These are phyloP conservation scores for Diachasma alloeum DNA, from an alignment of 1,140 invertebrate species.

Conservation along the genomic window DNA sequence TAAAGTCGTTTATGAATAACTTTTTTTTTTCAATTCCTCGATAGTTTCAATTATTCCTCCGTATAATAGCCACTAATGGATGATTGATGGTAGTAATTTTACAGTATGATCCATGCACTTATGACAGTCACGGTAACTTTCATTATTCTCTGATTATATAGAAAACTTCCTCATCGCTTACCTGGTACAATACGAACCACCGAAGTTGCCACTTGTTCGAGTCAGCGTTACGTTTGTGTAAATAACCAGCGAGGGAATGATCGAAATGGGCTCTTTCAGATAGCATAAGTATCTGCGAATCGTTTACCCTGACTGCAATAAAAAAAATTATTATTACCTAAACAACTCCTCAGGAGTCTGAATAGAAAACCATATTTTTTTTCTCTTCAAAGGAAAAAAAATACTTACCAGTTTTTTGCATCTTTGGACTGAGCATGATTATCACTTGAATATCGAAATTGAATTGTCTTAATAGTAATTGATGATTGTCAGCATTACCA, in stretches of 20 bases:
- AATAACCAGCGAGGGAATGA: conserved; percentile 78
- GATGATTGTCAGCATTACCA: too few species aligned
- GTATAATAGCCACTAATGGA: too few species aligned
- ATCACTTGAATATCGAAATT: neutral
- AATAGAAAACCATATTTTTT: too few species aligned
- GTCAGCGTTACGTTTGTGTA: conserved; percentile 87
- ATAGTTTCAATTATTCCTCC: too few species aligned
- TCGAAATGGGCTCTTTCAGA: conserved; percentile 86
- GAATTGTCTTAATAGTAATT: neutral
- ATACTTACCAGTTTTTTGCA: conserved; percentile 32
- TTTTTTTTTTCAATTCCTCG: too few species aligned
- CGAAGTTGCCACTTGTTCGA: conserved; percentile 88
- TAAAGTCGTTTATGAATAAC: too few species aligned
- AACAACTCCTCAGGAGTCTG: neutral
- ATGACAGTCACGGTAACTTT: too few species aligned
- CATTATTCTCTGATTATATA: neutral
- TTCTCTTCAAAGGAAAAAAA: neutral
- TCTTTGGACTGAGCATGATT: conserved; percentile 35
- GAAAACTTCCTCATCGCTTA: conserved; percentile 49
- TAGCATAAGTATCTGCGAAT: conserved; percentile 82
- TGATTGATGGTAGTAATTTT: too few species aligned
- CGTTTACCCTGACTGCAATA: conserved; percentile 76
- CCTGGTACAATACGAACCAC: conserved; percentile 92
- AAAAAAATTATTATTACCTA: neutral
- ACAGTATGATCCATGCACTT: too few species aligned